Evolutionary conservation across 2,888 invertebrate species (phyloP), one percentile per base, ranked within the genome.

Genomic region (Glomeris marginata): DNA sequence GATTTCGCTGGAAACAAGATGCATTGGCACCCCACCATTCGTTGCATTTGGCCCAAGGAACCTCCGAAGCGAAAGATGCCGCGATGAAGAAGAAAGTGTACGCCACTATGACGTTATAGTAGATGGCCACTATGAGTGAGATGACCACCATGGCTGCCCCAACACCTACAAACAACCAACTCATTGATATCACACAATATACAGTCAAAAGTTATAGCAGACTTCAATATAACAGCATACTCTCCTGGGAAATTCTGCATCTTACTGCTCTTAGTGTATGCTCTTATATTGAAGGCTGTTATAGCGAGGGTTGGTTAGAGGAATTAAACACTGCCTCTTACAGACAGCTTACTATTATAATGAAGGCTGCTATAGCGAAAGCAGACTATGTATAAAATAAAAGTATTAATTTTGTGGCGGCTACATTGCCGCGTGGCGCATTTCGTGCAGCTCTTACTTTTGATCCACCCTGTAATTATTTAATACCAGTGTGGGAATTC

Each of bases 21-120:
- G 53, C 47, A 36, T 56, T 54, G 8, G 59, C 57, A n/a, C 56
- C 59, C 58, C 58, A 58, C 59, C 57, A 59, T 11, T 46, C 22
- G 40, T 46, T 43, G 61, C 84, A 84, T 11, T 73, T 73, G 42
- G 79, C 78, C 80, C 81, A 84, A 21, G 74, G 75, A 45, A 84
- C 66, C 42, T 72, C 68, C 0, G 74, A 69, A 10, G 71, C 69
- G 54, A 84, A 74, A 0, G 83, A 82, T 1, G 78, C 77, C 47
- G 79, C 76, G 33, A 78, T 78, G 64, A 84, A 84, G 64, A 80
- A 82, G 18, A 81, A 65, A 0, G 81, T 78, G 80, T 84, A 84
- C 1, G 80, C 74, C 41, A 84, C 80, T 54, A 84, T 80, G 37
- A 84, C 76, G 77, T 83, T 84, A 67, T 84, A 84, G 64, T 84